Percentiles rank a stretch among this genome's conserved stretches.
These are phyloP conservation scores for Catharus fuscescens DNA, from an alignment of 2,113 vertebrate genomes.

Conservation along the genomic window DNA sequence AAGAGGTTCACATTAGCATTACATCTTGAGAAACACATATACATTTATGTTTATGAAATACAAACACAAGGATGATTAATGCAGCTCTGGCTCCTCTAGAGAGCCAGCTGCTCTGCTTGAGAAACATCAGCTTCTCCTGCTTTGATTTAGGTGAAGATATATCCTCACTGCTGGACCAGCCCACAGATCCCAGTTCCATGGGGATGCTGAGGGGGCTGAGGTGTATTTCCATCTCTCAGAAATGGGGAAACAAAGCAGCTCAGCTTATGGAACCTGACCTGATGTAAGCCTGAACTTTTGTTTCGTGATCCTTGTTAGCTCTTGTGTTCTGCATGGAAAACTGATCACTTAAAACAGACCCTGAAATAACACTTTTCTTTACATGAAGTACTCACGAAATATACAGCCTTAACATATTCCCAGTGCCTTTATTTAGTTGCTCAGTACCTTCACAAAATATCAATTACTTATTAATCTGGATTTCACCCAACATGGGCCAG, in stretches of 20 bases:
- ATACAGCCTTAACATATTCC: not conserved
- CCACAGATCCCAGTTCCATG: slow-evolving; percentile 60
- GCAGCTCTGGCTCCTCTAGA: slow-evolving; percentile 67
- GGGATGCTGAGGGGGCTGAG: not conserved
- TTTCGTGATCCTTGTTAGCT: not conserved
- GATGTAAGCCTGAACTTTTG: not conserved
- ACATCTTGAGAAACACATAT: slow-evolving; percentile 67
- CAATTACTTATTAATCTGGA: not conserved
- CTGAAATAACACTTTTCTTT: not conserved
- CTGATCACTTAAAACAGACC: not conserved
- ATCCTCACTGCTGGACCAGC: slow-evolving; percentile 59
- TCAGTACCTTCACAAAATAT: not conserved
- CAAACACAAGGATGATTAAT: slow-evolving; percentile 38
- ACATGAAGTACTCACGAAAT: fast-evolving
- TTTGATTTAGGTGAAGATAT: slow-evolving; percentile 64
- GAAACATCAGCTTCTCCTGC: slow-evolving; percentile 52
- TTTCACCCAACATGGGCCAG: not conserved
- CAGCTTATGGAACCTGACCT: not conserved
- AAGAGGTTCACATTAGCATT: slow-evolving; percentile 76
- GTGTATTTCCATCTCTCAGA: slow-evolving; percentile 57
- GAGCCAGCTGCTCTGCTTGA: slow-evolving; percentile 69
- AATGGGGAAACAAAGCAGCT: not conserved
- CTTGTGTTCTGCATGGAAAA: not conserved
- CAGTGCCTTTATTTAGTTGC: not conserved
- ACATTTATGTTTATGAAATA: not conserved